Percentiles rank a stretch among this genome's conserved stretches.
phyloP scores from a whole-genome alignment of 2,797 vertebrate species.

The Rhabdomys pumilio region DNA sequence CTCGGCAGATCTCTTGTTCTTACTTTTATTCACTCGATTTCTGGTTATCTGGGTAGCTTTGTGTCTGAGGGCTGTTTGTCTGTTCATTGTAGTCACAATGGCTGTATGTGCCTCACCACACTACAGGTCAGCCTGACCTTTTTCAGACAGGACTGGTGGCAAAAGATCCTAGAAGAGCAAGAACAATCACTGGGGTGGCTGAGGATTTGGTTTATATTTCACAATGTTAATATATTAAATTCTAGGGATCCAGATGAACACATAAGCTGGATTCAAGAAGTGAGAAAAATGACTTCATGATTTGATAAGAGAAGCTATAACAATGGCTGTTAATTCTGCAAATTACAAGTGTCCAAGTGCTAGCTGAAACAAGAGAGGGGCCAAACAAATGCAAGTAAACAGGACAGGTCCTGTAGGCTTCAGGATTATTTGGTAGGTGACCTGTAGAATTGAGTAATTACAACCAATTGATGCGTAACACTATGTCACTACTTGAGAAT shows the following conservation, averaged over 20 bases:
- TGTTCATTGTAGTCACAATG: neutral
- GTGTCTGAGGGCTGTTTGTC: neutral
- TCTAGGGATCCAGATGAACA: neutral
- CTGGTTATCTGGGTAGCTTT: neutral
- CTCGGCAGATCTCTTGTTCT: neutral
- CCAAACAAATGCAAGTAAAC: neutral
- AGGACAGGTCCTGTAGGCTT: neutral
- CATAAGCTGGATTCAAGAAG: neutral
- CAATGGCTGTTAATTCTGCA: constrained; percentile 1
- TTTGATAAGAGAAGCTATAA: neutral
- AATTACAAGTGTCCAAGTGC: neutral
- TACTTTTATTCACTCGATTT: neutral
- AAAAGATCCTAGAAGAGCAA: neutral
- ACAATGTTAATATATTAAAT: neutral
- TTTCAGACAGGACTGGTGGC: rapidly evolving
- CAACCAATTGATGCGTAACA: neutral
- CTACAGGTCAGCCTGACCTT: neutral
- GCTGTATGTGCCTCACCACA: neutral
- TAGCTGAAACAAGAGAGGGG: neutral
- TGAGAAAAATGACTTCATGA: neutral
- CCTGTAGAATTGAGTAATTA: neutral
- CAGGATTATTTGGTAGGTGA: neutral
- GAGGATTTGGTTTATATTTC: neutral
- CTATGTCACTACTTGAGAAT: neutral
- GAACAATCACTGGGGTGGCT: neutral